Percentiles rank a stretch among this genome's conserved stretches.
Evolutionary conservation across 2,113 vertebrate species (phyloP).

Genomic region (Austrofundulus limnaeus): DNA sequence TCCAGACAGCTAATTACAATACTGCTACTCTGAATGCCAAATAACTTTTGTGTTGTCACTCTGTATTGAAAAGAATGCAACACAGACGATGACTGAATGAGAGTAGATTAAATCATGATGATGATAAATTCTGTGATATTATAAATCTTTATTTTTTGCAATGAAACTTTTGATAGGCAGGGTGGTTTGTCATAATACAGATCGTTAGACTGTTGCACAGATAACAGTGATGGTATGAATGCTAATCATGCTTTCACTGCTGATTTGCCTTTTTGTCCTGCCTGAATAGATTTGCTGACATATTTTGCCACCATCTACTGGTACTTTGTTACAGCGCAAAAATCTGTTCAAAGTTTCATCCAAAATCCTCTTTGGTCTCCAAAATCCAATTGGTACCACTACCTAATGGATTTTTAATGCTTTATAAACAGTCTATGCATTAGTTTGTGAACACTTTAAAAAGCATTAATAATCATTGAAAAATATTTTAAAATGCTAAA

Average conservation of each 20-base stretch:
- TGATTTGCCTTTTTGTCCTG: neutral
- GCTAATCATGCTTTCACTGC: conserved; percentile 11
- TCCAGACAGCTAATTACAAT: conserved; percentile 37
- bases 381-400: no score
- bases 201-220: conserved; percentile 3
- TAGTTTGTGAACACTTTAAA: no score
- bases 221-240: conserved; percentile 10
- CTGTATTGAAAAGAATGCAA: conserved; percentile 23
- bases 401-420: no score
- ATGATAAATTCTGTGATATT: conserved; percentile 22
- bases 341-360: neutral
- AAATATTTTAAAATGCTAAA: no score
- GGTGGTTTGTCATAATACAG: conserved; percentile 12
- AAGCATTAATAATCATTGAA: no score
- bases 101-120: conserved; percentile 11
- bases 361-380: neutral
- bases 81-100: conserved; percentile 17
- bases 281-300: neutral
- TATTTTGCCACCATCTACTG: neutral
- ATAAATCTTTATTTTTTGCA: conserved; percentile 24
- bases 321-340: no score
- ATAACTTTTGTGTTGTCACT: conserved; percentile 9
- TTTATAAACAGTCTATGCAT: no score
- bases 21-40: conserved; percentile 24
- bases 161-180: neutral